Conservation (phyloP, 2,797 vertebrate species). For the Anableps anableps region DNA sequence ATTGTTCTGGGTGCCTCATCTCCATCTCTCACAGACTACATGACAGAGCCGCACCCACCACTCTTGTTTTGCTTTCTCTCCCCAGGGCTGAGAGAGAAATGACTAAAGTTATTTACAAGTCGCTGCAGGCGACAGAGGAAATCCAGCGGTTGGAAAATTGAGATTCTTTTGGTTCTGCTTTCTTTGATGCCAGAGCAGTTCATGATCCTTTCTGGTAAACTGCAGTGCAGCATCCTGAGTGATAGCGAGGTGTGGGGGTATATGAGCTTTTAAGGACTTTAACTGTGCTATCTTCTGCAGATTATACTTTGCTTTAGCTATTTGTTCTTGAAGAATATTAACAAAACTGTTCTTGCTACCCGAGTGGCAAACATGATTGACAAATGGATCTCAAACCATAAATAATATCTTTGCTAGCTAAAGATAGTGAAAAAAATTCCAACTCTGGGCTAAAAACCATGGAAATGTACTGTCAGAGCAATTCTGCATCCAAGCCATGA, state of each 20-base stretch:
- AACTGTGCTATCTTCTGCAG: neutral
- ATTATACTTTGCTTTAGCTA: slow-evolving; percentile 22
- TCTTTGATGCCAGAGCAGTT: slow-evolving; percentile 59
- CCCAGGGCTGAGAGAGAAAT: slow-evolving; percentile 29
- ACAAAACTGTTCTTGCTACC: slow-evolving; percentile 15
- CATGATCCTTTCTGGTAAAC: slow-evolving; percentile 34
- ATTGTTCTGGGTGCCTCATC: slow-evolving; percentile 65
- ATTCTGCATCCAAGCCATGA: neutral
- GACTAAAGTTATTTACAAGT: slow-evolving; percentile 67
- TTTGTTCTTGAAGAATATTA: slow-evolving; percentile 32
- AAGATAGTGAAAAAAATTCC: neutral
- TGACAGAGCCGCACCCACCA: slow-evolving; percentile 53
- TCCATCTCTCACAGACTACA: slow-evolving; percentile 52
- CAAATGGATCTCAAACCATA: neutral
- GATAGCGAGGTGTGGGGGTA: slow-evolving; percentile 23
- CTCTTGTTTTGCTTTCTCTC: slow-evolving; percentile 54
- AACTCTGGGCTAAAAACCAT: neutral
- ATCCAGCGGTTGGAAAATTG: slow-evolving; percentile 38
- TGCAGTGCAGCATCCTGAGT: slow-evolving; percentile 48
- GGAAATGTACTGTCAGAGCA: neutral
- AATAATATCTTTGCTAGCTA: neutral
- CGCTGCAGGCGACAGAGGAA: slow-evolving; percentile 56
- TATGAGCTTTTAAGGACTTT: slow-evolving; percentile 27
- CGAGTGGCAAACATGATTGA: neutral
- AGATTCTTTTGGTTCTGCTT: slow-evolving; percentile 16